Percentiles rank a stretch among this genome's conserved stretches.
Evolutionary conservation across 2,113 vertebrate species (phyloP).

Genomic region (Glaucomys volans): DNA sequence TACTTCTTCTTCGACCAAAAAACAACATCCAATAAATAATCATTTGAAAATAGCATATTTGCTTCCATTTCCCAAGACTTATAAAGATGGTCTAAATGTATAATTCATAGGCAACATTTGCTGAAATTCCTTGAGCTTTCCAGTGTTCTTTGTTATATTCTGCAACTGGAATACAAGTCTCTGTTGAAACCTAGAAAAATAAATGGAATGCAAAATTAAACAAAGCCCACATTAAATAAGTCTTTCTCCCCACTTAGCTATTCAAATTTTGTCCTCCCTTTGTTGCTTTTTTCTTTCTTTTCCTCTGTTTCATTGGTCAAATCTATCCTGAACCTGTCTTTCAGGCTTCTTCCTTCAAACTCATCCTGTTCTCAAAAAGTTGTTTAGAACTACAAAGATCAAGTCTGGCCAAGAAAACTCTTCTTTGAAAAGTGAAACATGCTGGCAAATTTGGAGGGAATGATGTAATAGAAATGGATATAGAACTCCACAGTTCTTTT

Average conservation of each 20-base stretch:
- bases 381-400: background rate
- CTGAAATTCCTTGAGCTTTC: background rate
- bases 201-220: background rate
- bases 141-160: background rate
- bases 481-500: background rate
- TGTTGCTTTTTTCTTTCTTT: background rate
- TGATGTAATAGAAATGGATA: background rate
- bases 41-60: background rate
- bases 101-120: background rate
- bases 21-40: background rate
- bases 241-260: background rate
- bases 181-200: background rate
- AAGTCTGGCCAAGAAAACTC: background rate
- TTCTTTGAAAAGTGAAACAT: background rate
- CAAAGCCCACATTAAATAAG: background rate
- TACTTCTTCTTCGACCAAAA: background rate
- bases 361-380: background rate
- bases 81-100: background rate
- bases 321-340: background rate
- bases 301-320: background rate
- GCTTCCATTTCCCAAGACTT: background rate
- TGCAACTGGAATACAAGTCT: background rate
- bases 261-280: background rate
- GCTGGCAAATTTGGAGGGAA: background rate
- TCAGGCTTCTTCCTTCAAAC: background rate